phyloP scores from a whole-genome alignment of 2,113 vertebrate species.

The Cephalopholis sonnerati region DNA sequence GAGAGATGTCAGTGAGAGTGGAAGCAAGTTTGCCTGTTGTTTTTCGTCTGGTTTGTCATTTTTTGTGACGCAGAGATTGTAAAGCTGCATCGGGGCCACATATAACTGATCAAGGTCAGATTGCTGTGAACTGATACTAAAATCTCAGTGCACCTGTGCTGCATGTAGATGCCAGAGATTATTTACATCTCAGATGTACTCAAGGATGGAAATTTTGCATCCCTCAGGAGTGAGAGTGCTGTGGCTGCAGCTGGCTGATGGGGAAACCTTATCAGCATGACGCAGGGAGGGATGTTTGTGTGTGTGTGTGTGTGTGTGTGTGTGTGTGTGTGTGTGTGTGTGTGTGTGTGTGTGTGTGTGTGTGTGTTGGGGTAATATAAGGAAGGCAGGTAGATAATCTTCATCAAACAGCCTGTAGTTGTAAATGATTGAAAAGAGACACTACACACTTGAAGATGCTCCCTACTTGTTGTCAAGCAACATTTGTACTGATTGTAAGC shows the following conservation, averaged over 20 bases:
- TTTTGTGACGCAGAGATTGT: background rate
- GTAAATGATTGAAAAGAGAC: background rate
- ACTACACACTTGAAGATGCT: background rate
- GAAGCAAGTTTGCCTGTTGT: background rate
- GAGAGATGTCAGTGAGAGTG: background rate
- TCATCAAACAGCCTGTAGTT: background rate
- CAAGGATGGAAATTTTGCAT: slow-evolving; percentile 11
- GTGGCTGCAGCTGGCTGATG: slow-evolving; percentile 28
- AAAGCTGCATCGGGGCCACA: background rate
- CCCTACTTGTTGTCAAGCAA: background rate
- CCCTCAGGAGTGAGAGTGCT: slow-evolving; percentile 5
- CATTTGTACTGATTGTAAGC: slow-evolving; percentile 13
- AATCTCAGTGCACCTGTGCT: slow-evolving; percentile 7
- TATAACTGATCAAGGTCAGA: slow-evolving; percentile 11
- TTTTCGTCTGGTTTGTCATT: background rate
- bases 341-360: slow-evolving; percentile 1
- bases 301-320: slow-evolving; percentile 7
- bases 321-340: background rate
- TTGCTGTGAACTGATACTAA: background rate
- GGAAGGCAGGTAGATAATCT: background rate
- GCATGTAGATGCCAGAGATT: slow-evolving; percentile 18
- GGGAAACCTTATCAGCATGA: slow-evolving; percentile 35
- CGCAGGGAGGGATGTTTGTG: background rate
- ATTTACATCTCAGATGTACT: slow-evolving; percentile 2
- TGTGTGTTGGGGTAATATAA: background rate